Percentiles rank a stretch among this genome's conserved stretches.
These are phyloP conservation scores for Astropecten irregularis DNA, from an alignment of 53 echinoderm and acorn worm species.

Conservation along the genomic window DNA sequence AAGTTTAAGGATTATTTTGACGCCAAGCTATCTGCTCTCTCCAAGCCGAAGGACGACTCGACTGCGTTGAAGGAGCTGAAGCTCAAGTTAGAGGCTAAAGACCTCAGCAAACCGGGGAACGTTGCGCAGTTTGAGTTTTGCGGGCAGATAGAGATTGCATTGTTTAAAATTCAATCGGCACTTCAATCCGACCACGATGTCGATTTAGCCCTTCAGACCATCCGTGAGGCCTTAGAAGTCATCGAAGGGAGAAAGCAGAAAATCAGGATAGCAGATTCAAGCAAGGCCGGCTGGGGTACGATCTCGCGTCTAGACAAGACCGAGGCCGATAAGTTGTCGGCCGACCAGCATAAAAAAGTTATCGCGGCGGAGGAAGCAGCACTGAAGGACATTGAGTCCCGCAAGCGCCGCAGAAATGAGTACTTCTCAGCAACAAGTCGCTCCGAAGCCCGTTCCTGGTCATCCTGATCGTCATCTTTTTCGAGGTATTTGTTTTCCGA, in stretches of 20 bases:
- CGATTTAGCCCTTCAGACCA: not conserved
- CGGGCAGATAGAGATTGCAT: too few species aligned
- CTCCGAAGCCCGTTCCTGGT: not conserved
- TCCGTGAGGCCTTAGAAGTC: not conserved
- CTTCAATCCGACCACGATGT: not conserved
- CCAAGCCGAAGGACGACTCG: too few species aligned
- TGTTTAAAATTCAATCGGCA: too few species aligned
- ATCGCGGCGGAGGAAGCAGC: not conserved
- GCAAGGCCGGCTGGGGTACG: conserved; percentile 2
- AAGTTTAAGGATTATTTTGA: too few species aligned
- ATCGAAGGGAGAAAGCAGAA: not conserved
- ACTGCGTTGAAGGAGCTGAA: too few species aligned
- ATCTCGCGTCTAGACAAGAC: not conserved
- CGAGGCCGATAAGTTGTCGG: not conserved
- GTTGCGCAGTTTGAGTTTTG: too few species aligned
- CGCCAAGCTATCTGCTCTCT: too few species aligned
- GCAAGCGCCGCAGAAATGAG: too few species aligned
- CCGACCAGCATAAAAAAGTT: not conserved
- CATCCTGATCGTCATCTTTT: not conserved
- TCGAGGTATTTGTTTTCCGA: not conserved
- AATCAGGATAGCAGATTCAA: not conserved
- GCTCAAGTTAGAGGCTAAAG: not conserved
- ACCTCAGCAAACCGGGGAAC: not conserved
- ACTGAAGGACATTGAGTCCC: too few species aligned
- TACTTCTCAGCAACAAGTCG: not conserved